These are phyloP conservation scores for Dipus sagitta DNA, from an alignment of 2,797 vertebrate genomes.

Conservation along the genomic window DNA sequence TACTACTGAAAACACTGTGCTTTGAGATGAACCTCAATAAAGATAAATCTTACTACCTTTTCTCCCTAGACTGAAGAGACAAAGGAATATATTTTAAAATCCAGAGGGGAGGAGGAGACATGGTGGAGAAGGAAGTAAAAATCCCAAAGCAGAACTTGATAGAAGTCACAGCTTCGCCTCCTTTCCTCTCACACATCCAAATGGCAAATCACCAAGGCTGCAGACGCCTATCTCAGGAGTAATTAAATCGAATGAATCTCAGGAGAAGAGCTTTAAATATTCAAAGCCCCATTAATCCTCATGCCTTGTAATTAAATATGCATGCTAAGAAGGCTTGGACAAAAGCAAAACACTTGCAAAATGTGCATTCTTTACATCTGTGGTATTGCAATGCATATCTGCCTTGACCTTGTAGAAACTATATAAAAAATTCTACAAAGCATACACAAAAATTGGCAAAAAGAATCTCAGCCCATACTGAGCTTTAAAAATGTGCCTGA, in stretches of 20 bases:
- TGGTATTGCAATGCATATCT: conserved; percentile 34
- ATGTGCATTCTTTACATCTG: conserved; percentile 52
- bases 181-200: conserved; percentile 71
- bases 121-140: conserved; percentile 34
- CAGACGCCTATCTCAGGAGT: conserved; percentile 82
- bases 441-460: background rate
- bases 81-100: conserved; percentile 15
- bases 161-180: conserved; percentile 21
- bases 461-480: background rate
- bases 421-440: conserved; percentile 60
- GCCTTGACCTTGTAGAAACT: conserved; percentile 61
- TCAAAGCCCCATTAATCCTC: conserved; percentile 87
- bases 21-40: background rate
- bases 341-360: conserved; percentile 72
- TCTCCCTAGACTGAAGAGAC: conserved; percentile 27
- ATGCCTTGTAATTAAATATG: conserved; percentile 85
- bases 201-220: conserved; percentile 77
- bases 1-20: background rate
- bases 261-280: conserved; percentile 83
- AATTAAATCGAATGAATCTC: conserved; percentile 87
- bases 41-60: background rate
- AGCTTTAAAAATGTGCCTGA: conserved; percentile 1
- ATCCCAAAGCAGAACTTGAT: conserved; percentile 60
- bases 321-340: conserved; percentile 75
- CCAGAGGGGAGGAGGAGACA: background rate